Conservation (phyloP, 2,113 vertebrate species). For the Ptilonorhynchus violaceus region DNA sequence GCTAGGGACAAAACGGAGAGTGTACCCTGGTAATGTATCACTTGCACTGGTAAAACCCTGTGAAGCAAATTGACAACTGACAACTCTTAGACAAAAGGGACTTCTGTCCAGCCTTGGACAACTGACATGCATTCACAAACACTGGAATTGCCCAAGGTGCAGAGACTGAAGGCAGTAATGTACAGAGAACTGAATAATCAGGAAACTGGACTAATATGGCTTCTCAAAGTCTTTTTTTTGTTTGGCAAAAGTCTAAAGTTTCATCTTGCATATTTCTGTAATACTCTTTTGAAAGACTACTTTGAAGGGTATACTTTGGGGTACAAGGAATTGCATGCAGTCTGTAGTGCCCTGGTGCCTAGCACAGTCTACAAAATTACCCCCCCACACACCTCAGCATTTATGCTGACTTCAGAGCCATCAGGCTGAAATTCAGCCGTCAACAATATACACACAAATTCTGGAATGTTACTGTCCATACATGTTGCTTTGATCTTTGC, state of each 20-base stretch:
- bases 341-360: neutral
- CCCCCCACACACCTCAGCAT: rapidly evolving
- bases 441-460: neutral
- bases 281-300: neutral
- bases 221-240: neutral
- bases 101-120: neutral
- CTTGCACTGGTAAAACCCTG: neutral
- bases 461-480: neutral
- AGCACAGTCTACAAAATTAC: neutral
- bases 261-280: neutral
- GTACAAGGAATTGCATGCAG: neutral
- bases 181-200: neutral
- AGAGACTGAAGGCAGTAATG: neutral
- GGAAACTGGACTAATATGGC: neutral
- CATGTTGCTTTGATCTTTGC: neutral
- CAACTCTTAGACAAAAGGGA: neutral
- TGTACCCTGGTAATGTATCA: neutral
- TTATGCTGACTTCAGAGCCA: neutral
- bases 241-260: neutral
- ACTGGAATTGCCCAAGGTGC: neutral
- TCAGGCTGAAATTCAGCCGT: neutral
- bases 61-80: neutral
- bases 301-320: neutral
- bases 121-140: neutral
- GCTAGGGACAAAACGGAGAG: neutral